Evolutionary conservation across 2,797 vertebrate species (phyloP), one percentile per base, ranked within the genome.

Genomic region (Hippopotamyrus pictus): DNA sequence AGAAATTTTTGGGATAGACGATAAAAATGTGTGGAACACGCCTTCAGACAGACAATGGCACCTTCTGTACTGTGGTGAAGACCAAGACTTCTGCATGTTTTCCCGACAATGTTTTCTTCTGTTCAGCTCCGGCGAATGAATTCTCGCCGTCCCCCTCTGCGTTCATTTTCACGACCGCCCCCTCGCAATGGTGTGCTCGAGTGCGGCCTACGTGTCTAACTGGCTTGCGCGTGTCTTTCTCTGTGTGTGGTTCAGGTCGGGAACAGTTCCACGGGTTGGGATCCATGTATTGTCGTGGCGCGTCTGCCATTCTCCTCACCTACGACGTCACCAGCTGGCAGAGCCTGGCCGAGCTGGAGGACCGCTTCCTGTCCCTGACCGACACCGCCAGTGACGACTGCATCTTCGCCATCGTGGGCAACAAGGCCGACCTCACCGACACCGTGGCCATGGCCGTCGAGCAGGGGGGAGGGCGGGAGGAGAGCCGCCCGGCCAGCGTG

Each of bases 211-310:
- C 50, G 8, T 5, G 14, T 73, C 12, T 54, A 17, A 53, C 54
- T 90, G 29, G 22, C 51, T 65, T 29, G 22, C 12, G 22, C 69
- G 44, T 89, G 9, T 48, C 1, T 46, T 5, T 33, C 12, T 65
- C n/a, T 89, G 22, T 88, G 11, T 17, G 33, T n/a, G 73, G 73
- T 44, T 88, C 95, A 99, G 99, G 99, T 90, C 96, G 98, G 2
- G 98, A 99, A 91, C 98, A 99, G 94, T 99, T 99, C 92, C 99
- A 99, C 0, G 98, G 99, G 41, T 94, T 99, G 17, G 99, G 99
- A 62, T 99, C 99, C 1, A 97, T 99, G 99, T 99, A 99, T 95
- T 99, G 99, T 91, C 94, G 98, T 12, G 97, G 98, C 0, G 99
- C 99, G 0, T 95, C 97, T 0, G 99, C 98, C 0, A 92, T 99